phyloP scores from a whole-genome alignment of 53 echinoderm and acorn worm genomes.

The Holothuria scabra region DNA sequence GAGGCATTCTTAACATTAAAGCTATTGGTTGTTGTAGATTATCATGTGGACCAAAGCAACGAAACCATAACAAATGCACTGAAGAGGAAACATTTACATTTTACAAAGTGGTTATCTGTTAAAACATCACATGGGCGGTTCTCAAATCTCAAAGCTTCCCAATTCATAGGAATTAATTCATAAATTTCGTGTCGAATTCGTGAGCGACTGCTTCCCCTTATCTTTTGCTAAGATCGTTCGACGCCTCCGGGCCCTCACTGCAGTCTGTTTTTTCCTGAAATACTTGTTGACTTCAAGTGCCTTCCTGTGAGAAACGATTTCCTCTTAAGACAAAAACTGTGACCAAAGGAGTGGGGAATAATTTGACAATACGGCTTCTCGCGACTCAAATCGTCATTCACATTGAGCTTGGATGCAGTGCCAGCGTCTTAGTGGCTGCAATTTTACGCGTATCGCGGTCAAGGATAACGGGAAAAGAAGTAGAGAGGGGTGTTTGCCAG shows the following conservation, averaged over 20 bases:
- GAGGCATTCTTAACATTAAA: too few species aligned
- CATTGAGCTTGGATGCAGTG: background rate
- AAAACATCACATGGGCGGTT: too few species aligned
- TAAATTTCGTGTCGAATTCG: conserved; percentile 12
- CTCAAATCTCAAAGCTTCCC: too few species aligned
- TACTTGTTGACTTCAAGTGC: conserved; percentile 26
- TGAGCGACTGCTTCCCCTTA: conserved; percentile 11
- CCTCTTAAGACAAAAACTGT: background rate
- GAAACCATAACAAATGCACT: too few species aligned
- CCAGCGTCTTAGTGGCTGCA: background rate
- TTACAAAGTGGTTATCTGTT: too few species aligned
- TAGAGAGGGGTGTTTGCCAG: too few species aligned
- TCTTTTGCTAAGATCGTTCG: background rate
- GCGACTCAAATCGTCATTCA: too few species aligned
- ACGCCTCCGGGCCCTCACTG: conserved; percentile 16
- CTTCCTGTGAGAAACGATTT: conserved; percentile 33
- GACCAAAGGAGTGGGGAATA: conserved; percentile 18
- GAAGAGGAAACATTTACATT: too few species aligned
- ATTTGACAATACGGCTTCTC: background rate
- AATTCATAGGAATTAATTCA: conserved; percentile 14
- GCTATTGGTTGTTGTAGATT: too few species aligned
- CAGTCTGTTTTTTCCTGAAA: conserved; percentile 39
- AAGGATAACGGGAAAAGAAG: conserved; percentile 1
- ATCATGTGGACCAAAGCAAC: too few species aligned
- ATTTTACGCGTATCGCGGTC: conserved; percentile 10